Conservation (phyloP, 2,797 vertebrate genomes). For the Austrolebias charrua region DNA sequence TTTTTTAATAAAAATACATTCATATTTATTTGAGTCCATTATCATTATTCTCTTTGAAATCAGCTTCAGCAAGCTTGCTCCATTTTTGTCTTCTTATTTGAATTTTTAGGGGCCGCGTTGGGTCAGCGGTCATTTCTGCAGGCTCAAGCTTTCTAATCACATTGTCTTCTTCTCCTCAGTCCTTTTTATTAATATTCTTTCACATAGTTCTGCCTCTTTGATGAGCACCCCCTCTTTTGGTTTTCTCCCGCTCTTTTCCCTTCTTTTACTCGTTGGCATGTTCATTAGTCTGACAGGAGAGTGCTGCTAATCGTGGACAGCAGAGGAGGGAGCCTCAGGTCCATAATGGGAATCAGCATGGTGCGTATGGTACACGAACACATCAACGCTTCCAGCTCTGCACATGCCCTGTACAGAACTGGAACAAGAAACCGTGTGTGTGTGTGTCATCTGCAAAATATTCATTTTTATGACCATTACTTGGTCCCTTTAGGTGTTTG, state of each 20-base stretch:
- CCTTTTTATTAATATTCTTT: constrained; percentile 55
- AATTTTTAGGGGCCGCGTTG: too few relatives aligned
- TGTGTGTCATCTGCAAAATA: constrained; percentile 31
- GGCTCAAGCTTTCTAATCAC: constrained; percentile 20
- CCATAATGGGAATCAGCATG: constrained; percentile 70
- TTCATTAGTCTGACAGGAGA: constrained; percentile 71
- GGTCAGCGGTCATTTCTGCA: too few relatives aligned
- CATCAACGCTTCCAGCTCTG: constrained; percentile 42
- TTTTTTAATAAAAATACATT: too few relatives aligned
- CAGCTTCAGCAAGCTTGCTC: too few relatives aligned
- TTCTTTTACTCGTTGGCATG: constrained; percentile 47
- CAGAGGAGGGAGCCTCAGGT: constrained; percentile 44
- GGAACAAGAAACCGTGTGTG: constrained; percentile 14
- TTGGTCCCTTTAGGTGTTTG: too few relatives aligned
- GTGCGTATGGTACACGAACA: constrained; percentile 66
- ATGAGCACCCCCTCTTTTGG: constrained; percentile 17
- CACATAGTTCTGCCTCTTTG: constrained; percentile 32
- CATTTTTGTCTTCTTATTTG: too few relatives aligned
- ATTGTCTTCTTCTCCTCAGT: background rate
- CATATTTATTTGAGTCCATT: too few relatives aligned
- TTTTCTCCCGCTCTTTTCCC: constrained; percentile 32
- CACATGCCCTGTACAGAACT: constrained; percentile 31
- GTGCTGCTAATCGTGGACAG: constrained; percentile 57
- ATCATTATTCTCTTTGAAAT: too few relatives aligned
- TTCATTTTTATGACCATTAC: constrained; percentile 30